Percentiles rank a stretch among this genome's conserved stretches.
phyloP scores from a whole-genome alignment of 1,140 invertebrate species.

The Wasmannia auropunctata region DNA sequence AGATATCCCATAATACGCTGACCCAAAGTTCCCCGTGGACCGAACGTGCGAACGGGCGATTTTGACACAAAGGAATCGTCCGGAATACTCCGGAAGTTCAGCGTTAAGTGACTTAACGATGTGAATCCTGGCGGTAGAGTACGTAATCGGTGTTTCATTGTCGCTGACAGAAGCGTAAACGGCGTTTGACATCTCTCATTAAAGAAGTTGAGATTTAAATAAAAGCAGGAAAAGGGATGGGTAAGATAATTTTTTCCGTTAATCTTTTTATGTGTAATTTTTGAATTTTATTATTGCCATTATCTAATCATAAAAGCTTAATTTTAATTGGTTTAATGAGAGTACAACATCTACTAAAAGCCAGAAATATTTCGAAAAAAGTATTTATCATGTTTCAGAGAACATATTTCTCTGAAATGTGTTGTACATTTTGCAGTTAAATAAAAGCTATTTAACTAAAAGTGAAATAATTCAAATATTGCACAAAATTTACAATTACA shows the following conservation, averaged over 20 bases:
- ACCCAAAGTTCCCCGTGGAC: background rate
- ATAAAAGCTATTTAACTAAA: background rate
- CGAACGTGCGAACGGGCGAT: background rate
- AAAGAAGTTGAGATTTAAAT: background rate
- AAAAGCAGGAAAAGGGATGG: background rate
- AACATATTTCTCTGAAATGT: background rate
- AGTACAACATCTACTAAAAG: background rate
- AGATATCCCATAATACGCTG: slow-evolving; percentile 53
- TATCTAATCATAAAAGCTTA: background rate
- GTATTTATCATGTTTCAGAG: background rate
- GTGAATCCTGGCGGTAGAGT: background rate
- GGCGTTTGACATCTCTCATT: background rate
- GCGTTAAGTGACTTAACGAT: slow-evolving; percentile 10
- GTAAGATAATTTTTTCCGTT: background rate
- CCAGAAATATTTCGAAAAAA: background rate
- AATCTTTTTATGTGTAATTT: background rate
- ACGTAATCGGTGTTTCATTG: background rate
- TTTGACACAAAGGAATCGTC: background rate
- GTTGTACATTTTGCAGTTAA: background rate
- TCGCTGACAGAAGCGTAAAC: background rate
- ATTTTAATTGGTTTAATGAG: background rate
- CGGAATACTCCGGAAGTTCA: background rate
- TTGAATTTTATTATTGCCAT: background rate
- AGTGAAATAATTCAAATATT: background rate
- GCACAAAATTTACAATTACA: background rate